Conservation (phyloP, 1,140 invertebrate species). For the Mactra quadrangularis region DNA sequence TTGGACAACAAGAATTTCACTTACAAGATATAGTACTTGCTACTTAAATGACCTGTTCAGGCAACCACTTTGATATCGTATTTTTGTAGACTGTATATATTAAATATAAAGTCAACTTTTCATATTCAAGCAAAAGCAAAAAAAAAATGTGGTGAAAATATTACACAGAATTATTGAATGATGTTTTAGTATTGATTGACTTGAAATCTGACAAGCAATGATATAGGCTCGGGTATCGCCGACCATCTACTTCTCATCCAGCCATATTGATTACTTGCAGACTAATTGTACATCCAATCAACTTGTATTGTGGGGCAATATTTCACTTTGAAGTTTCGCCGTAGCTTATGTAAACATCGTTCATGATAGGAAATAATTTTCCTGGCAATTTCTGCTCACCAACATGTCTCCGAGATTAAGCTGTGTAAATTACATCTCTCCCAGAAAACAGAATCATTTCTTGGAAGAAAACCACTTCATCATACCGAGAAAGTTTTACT, state of each 20-base stretch:
- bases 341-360: slow-evolving; percentile 62
- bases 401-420: slow-evolving; percentile 45
- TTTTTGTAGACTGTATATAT: too few species aligned
- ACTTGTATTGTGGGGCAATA: slow-evolving; percentile 62
- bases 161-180: too few species aligned
- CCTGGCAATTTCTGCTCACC: slow-evolving; percentile 49
- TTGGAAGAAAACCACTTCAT: too few species aligned
- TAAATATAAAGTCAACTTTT: too few species aligned
- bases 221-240: slow-evolving; percentile 20
- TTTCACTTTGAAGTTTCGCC: slow-evolving; percentile 61
- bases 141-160: too few species aligned
- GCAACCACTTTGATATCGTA: too few species aligned
- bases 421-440: slow-evolving; percentile 41
- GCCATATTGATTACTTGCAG: slow-evolving; percentile 53
- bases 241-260: slow-evolving; percentile 45
- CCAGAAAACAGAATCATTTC: slow-evolving; percentile 4
- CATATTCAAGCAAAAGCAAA: too few species aligned
- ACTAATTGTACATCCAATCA: slow-evolving; percentile 62
- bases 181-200: slow-evolving; percentile 48
- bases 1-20: too few species aligned
- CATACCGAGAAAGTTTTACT: too few species aligned
- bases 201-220: slow-evolving; percentile 28
- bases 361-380: slow-evolving; percentile 56
- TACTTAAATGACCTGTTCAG: too few species aligned
- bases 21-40: too few species aligned